phyloP scores from a whole-genome alignment of 2,113 vertebrate species.

The Sebastes fasciatus region DNA sequence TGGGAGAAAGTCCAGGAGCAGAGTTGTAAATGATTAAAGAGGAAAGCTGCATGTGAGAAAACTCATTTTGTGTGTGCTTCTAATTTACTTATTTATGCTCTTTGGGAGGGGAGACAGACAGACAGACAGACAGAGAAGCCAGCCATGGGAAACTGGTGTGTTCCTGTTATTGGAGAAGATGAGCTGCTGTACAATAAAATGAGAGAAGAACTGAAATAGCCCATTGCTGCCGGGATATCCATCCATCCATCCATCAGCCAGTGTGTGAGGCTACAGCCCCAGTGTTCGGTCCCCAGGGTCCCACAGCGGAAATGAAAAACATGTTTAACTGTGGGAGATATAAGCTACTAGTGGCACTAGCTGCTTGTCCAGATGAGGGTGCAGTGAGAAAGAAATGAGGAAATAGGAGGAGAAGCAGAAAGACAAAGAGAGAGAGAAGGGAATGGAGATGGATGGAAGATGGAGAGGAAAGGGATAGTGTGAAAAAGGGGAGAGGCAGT shows the following conservation, averaged over 20 bases:
- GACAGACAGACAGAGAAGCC: no score
- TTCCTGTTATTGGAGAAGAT: slow-evolving; percentile 27
- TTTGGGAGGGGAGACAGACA: slow-evolving; percentile 12
- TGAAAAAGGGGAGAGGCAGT: not conserved
- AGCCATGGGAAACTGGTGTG: slow-evolving; percentile 1
- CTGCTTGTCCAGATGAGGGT: slow-evolving; percentile 39
- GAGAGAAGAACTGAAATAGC: slow-evolving; percentile 33
- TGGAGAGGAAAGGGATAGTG: not conserved
- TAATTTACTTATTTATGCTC: slow-evolving; percentile 49
- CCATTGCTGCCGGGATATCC: slow-evolving; percentile 42
- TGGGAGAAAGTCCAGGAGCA: slow-evolving; percentile 48
- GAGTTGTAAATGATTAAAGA: slow-evolving; percentile 71
- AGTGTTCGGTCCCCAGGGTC: slow-evolving; percentile 62
- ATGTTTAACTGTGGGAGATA: slow-evolving; percentile 70
- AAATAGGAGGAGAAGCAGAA: slow-evolving; percentile 17
- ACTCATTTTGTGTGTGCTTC: slow-evolving; percentile 48
- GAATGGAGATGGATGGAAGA: slow-evolving; percentile 5
- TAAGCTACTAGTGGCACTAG: slow-evolving; percentile 53
- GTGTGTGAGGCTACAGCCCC: slow-evolving; percentile 45
- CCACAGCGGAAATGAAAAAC: slow-evolving; percentile 79
- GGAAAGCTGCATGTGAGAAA: slow-evolving; percentile 54
- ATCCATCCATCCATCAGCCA: slow-evolving; percentile 60
- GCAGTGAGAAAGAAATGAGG: not conserved
- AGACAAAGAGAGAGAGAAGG: slow-evolving; percentile 6
- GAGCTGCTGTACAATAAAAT: slow-evolving; percentile 40